Percentiles rank a stretch among this genome's conserved stretches.
phyloP scores from a whole-genome alignment of 2,113 vertebrate genomes.

The Falco punctatus region DNA sequence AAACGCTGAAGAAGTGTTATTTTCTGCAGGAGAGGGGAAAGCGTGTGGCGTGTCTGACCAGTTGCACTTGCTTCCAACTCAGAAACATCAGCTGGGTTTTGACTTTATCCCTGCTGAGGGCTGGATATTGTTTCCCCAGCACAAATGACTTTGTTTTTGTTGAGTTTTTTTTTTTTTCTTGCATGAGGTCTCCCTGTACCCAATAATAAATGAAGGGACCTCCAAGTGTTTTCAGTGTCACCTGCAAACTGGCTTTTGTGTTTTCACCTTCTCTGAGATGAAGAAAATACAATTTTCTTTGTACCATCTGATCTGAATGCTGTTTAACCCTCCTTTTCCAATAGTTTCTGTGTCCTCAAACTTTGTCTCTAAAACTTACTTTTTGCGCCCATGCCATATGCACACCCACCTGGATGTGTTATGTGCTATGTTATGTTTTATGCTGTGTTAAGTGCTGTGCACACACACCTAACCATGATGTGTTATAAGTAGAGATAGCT shows the following conservation, averaged over 20 bases:
- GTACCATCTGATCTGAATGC: not conserved
- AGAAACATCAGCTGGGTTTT: not conserved
- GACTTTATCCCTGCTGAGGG: not conserved
- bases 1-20: not conserved
- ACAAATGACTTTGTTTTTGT: not conserved
- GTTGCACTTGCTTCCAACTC: not conserved
- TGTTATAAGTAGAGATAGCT: constrained; percentile 70
- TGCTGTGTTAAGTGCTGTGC: constrained; percentile 70
- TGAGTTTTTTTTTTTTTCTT: not conserved
- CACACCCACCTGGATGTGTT: constrained; percentile 73
- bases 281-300: not conserved
- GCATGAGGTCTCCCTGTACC: not conserved
- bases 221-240: not conserved
- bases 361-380: constrained; percentile 67
- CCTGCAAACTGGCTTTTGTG: not conserved
- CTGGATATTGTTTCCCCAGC: not conserved
- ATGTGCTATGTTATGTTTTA: constrained; percentile 72
- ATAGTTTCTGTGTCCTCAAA: constrained; percentile 66
- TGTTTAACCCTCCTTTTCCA: constrained; percentile 37
- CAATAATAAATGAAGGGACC: not conserved
- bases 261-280: not conserved
- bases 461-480: constrained; percentile 71
- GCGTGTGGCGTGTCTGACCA: not conserved
- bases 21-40: not conserved
- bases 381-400: constrained; percentile 68